These are phyloP conservation scores for Drosophila meridiana DNA, from an alignment of 2,888 invertebrate genomes.

Conservation along the genomic window DNA sequence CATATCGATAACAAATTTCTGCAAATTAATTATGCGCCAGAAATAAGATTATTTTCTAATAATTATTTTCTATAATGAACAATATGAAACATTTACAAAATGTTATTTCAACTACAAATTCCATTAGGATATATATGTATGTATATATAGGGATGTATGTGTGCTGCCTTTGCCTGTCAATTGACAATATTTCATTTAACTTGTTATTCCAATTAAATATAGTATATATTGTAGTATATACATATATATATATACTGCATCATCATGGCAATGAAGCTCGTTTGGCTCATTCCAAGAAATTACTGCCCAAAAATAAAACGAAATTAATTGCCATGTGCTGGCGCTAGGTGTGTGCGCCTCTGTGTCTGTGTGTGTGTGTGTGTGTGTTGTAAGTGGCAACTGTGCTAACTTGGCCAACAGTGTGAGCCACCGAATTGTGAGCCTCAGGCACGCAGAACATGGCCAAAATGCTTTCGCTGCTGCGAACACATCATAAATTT, in stretches of 20 bases:
- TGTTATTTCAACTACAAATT: constrained; percentile 13
- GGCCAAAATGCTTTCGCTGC: constrained; percentile 35
- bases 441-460: constrained; percentile 28
- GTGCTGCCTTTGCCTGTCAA: constrained; percentile 21
- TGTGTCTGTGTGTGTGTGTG: constrained; percentile 7
- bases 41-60: constrained; percentile 2
- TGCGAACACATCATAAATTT: constrained; percentile 53
- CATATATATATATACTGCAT: not conserved
- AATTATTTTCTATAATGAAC: not conserved
- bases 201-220: constrained; percentile 43
- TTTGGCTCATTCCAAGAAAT: constrained; percentile 22
- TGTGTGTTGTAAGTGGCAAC: not conserved
- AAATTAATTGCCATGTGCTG: constrained; percentile 56
- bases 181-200: constrained; percentile 39
- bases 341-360: not conserved
- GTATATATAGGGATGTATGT: not conserved
- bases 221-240: not conserved
- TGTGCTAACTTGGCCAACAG: not conserved
- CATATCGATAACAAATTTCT: not conserved
- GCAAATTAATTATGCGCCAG: not conserved
- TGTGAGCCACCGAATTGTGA: constrained; percentile 17
- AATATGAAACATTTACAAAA: not conserved
- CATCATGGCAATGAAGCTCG: constrained; percentile 25
- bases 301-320: constrained; percentile 50
- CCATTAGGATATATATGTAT: constrained; percentile 2